Percentiles rank a stretch among this genome's conserved stretches.
Evolutionary conservation across 2,797 vertebrate species (phyloP).

Genomic region (Nyctalus aviator): DNA sequence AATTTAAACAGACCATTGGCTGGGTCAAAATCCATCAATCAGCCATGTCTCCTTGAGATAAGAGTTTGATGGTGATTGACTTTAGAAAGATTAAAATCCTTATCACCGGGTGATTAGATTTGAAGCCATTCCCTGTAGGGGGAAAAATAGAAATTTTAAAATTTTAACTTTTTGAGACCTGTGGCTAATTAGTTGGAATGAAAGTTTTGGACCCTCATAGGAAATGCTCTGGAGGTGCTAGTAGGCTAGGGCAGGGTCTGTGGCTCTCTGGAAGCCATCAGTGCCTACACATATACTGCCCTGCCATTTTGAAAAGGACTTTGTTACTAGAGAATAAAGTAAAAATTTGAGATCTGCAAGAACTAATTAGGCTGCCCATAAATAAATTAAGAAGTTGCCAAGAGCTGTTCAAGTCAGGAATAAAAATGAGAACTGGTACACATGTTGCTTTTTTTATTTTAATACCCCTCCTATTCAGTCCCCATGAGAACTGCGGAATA

Average conservation of each 20-base stretch:
- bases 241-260: neutral
- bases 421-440: neutral
- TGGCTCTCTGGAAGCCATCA: neutral
- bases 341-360: neutral
- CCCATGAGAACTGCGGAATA: neutral
- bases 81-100: constrained; percentile 59
- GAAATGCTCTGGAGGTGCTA: neutral
- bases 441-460: neutral
- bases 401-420: neutral
- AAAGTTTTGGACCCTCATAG: neutral
- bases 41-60: neutral
- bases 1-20: neutral
- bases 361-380: neutral
- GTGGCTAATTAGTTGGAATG: constrained; percentile 3
- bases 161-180: neutral
- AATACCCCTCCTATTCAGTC: neutral
- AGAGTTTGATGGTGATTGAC: neutral
- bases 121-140: neutral
- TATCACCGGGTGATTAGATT: constrained; percentile 38
- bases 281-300: no score
- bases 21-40: neutral
- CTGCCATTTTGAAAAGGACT: neutral
- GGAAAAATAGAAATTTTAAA: neutral
- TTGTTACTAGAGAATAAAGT: neutral
- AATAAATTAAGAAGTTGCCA: neutral